Base-by-base conservation (phyloP, 2,888 invertebrate genomes). In the Scrobipalpa atriplicella region DNA sequence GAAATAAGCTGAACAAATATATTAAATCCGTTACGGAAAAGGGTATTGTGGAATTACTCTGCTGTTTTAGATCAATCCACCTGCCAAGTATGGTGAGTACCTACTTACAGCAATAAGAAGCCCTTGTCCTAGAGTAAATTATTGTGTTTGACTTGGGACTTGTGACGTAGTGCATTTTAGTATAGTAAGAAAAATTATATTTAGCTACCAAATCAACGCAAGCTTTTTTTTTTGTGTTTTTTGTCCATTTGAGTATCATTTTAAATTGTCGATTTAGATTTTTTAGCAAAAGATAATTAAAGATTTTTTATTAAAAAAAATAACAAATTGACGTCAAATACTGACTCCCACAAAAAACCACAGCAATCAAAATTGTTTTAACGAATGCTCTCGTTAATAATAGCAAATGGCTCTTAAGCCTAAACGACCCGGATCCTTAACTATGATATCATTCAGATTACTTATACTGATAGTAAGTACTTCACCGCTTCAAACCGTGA, bases 401-500 rank as follows among this genome's bases (percentile, higher is more conserved):
- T 51, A 51, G 52, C 16, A 63, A 66, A 69, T 75, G 75, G 70
- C 70, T 75, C 68, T 73, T 68, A 75, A 67, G 69, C 68, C 71
- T 73, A 71, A 70, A 78, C 73, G 73, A 80, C 75, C 81, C 77
- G 79, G 79, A 80, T 78, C 72, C 72, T 75, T 73, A 71, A 73
- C 77, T 77, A 79, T 85, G 83, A 87, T 86, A 85, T 87, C 86
- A 86, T 78, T 74, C 76, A 78, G 81, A 85, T 82, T 79, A n/a
- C n/a, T n/a, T n/a, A 74, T 73, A 73, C 69, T 77, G 81, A 84
- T 83, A 78, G 74, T 65, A 68, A 73, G 76, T 47, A 47, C 47
- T 47, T 73, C 74, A 73, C 74, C 74, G 70, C 72, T 52, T 78
- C 77, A 81, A 81, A 36, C 36, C 84, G 85, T 75, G 83, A 82